A percentile compares a stretch with the other conserved stretches of the same genome.
Evolutionary conservation across 2,797 vertebrate genomes (phyloP).

Genomic region (Ispidina lecontei): DNA sequence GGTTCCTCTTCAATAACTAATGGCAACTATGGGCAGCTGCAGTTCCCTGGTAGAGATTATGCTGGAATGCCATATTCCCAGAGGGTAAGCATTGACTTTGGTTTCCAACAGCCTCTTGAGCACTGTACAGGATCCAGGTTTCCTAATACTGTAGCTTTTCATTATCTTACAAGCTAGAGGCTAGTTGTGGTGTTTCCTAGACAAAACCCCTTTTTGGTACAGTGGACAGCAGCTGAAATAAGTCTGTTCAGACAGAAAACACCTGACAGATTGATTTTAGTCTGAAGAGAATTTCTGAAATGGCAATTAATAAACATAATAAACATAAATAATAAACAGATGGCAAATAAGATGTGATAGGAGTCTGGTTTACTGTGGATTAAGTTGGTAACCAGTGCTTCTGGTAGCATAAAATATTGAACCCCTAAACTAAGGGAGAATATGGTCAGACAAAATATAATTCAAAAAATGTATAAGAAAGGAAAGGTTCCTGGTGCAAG

Average conservation of each 20-base stretch:
- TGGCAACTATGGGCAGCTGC: conserved; percentile 82
- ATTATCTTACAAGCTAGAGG: background rate
- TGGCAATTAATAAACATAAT: background rate
- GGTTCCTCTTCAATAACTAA: conserved; percentile 77
- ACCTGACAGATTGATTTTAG: background rate
- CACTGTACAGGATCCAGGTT: background rate
- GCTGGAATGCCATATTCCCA: conserved; percentile 81
- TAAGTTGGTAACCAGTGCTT: background rate
- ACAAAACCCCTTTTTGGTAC: background rate
- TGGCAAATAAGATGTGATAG: background rate
- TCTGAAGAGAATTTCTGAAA: background rate
- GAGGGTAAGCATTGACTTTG: conserved; percentile 79
- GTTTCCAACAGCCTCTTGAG: background rate
- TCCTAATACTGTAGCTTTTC: background rate
- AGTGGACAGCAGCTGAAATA: background rate
- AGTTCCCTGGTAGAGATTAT: conserved; percentile 83
- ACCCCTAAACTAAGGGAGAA: background rate
- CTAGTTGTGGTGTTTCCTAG: background rate
- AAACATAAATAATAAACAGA: background rate
- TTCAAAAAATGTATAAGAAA: background rate
- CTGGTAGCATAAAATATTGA: background rate
- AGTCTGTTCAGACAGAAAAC: background rate
- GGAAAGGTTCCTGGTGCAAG: background rate
- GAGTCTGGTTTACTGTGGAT: background rate
- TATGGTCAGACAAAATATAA: background rate